phyloP scores from a whole-genome alignment of 2,113 vertebrate species.

The Ailuropoda melanoleuca region DNA sequence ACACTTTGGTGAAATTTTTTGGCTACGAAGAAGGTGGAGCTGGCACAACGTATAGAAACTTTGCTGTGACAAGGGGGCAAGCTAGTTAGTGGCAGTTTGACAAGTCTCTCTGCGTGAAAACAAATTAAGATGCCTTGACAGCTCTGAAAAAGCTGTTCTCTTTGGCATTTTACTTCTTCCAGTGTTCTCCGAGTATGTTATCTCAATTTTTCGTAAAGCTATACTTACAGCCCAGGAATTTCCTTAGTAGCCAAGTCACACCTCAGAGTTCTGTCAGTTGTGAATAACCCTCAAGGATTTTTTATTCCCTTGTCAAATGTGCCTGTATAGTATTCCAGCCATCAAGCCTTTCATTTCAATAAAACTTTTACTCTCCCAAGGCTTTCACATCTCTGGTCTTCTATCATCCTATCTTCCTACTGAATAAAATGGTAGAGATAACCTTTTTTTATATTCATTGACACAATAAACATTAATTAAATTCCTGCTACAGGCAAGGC shows the following conservation, averaged over 20 bases:
- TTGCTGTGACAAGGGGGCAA: conserved; percentile 22
- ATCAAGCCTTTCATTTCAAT: not conserved
- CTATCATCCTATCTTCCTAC: conserved; percentile 27
- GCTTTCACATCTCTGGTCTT: conserved; percentile 6
- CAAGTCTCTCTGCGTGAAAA: conserved; percentile 55
- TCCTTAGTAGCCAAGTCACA: conserved; percentile 57
- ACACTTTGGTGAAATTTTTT: conserved; percentile 13
- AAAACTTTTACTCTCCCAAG: not conserved
- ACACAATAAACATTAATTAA: conserved; percentile 60
- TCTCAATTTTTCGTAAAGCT: conserved; percentile 50
- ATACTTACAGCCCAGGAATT: not conserved
- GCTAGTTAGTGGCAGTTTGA: conserved; percentile 49
- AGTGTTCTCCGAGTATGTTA: not conserved
- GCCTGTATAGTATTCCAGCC: not conserved
- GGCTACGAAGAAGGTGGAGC: not conserved
- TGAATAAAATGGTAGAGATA: conserved; percentile 28
- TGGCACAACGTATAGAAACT: conserved; percentile 47
- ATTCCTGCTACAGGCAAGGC: not conserved
- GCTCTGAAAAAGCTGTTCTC: conserved; percentile 58
- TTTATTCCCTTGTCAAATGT: conserved; percentile 37
- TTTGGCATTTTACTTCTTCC: conserved; percentile 57
- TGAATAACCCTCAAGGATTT: conserved; percentile 49
- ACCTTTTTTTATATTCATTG: conserved; percentile 13
- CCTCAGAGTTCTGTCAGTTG: conserved; percentile 42
- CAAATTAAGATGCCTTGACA: conserved; percentile 61